Evolutionary conservation across 2,113 vertebrate species (phyloP).

Genomic region (Agelaius phoeniceus): DNA sequence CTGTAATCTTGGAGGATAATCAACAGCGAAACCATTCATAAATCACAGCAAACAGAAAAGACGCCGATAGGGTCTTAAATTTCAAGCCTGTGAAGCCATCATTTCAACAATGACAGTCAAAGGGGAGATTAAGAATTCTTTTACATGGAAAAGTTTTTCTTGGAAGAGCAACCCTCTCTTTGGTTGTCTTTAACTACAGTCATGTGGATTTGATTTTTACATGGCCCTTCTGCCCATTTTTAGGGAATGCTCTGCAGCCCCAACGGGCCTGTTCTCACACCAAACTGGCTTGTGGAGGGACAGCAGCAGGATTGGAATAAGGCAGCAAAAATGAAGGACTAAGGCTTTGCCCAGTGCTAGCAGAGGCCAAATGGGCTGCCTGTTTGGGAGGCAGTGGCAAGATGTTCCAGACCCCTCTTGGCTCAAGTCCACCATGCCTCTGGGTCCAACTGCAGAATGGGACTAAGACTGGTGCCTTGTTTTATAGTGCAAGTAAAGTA

Average conservation of each 20-base stretch:
- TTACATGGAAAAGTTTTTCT: conserved; percentile 69
- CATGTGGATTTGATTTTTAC: conserved; percentile 70
- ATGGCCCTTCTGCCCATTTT: conserved; percentile 19
- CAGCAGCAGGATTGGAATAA: neutral
- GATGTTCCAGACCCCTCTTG: neutral
- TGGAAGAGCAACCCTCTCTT: conserved; percentile 52
- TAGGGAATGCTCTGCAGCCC: conserved; percentile 15
- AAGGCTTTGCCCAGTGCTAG: neutral
- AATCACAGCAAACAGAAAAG: conserved; percentile 64
- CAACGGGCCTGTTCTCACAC: neutral
- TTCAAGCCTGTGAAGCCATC: conserved; percentile 59
- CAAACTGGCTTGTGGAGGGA: neutral
- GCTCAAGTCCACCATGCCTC: neutral
- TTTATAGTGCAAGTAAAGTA: neutral
- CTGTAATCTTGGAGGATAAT: conserved; percentile 63
- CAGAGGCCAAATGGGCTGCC: neutral
- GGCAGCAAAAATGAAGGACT: neutral
- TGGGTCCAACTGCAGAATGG: neutral
- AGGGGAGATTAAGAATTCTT: conserved; percentile 68
- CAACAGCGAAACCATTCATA: conserved; percentile 63
- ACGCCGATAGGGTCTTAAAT: conserved; percentile 60
- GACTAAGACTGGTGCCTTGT: neutral
- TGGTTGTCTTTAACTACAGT: conserved; percentile 56
- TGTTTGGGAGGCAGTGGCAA: neutral
- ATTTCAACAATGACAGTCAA: conserved; percentile 66